Evolutionary conservation across 2,797 vertebrate species (phyloP).

Genomic region (Petrocephalus schoutedeni): DNA sequence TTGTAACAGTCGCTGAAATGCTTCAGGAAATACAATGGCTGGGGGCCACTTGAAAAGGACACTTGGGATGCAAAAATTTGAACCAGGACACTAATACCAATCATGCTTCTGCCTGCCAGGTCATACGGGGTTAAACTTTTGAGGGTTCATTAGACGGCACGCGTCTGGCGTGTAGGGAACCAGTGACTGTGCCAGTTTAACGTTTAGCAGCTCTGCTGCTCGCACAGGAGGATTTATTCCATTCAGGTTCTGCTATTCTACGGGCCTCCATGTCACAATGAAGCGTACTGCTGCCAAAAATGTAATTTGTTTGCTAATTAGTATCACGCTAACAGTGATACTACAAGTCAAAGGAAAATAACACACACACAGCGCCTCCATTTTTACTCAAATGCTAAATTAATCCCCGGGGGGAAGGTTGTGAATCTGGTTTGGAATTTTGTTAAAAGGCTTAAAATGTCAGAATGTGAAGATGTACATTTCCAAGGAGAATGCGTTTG

Average conservation of each 20-base stretch:
- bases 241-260: neutral
- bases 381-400: neutral
- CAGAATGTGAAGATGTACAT: slow-evolving; percentile 68
- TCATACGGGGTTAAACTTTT: neutral
- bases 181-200: neutral
- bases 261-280: neutral
- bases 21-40: neutral
- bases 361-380: neutral
- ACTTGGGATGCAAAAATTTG: neutral
- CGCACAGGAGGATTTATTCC: neutral
- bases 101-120: neutral
- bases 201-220: neutral
- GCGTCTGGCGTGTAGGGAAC: neutral
- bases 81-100: slow-evolving; percentile 8
- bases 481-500: slow-evolving; percentile 58
- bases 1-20: neutral
- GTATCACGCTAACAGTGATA: neutral
- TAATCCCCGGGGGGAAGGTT: slow-evolving; percentile 65
- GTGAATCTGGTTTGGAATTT: slow-evolving; percentile 73
- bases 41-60: neutral
- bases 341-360: slow-evolving; percentile 36
- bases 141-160: neutral
- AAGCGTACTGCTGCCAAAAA: neutral
- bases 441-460: slow-evolving; percentile 81
- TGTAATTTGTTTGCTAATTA: neutral